Conservation (phyloP, 2,797 vertebrate genomes). For the Ciconia nigra region DNA sequence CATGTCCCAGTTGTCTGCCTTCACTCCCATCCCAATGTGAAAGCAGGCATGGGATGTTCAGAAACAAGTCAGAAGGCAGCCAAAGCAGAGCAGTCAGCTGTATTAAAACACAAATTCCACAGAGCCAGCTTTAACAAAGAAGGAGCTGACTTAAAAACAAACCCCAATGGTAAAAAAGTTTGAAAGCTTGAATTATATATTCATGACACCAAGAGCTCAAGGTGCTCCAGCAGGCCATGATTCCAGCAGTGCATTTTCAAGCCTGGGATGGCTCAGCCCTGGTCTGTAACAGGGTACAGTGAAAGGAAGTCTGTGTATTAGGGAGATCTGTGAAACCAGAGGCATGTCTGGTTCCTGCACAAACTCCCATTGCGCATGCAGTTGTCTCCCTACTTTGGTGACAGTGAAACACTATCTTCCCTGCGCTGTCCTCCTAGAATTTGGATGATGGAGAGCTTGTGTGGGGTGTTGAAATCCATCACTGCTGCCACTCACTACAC, state of each 20-base stretch:
- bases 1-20: neutral
- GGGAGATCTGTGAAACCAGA: neutral
- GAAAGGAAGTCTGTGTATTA: neutral
- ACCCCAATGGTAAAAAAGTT: neutral
- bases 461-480: neutral
- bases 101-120: neutral
- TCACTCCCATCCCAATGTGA: neutral
- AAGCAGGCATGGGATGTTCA: neutral
- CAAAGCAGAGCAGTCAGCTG: neutral
- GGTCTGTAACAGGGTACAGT: neutral
- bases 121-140: neutral
- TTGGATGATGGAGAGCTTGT: neutral
- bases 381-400: neutral
- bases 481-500: neutral
- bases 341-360: neutral
- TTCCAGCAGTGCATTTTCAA: neutral
- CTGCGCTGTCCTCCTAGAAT: neutral
- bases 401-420: neutral
- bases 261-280: neutral
- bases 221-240: neutral
- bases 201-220: neutral
- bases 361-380: rapidly evolving
- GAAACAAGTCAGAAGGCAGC: neutral
- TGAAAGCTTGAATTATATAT: neutral
- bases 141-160: neutral